phyloP scores from a whole-genome alignment of 2,797 vertebrate genomes.

The Falco columbarius region DNA sequence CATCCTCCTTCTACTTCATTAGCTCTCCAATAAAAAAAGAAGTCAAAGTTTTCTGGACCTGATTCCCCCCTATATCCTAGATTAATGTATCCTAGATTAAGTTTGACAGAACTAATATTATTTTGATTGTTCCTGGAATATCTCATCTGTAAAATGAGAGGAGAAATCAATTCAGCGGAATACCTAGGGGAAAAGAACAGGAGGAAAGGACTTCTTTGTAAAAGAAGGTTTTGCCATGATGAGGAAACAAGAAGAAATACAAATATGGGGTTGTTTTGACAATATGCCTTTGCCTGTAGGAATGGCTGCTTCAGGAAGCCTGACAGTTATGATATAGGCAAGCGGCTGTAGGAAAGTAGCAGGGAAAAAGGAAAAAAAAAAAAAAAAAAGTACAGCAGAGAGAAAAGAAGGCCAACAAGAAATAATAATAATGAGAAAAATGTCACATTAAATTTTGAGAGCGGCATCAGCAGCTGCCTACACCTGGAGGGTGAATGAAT shows the following conservation, averaged over 20 bases:
- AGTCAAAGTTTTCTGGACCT: neutral
- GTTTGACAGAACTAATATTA: constrained; percentile 55
- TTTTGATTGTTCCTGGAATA: constrained; percentile 54
- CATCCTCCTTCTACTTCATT: neutral
- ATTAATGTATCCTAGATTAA: constrained; percentile 47
- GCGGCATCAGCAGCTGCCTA: constrained; percentile 66
- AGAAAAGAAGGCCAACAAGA: constrained; percentile 42
- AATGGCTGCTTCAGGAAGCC: neutral
- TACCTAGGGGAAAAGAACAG: constrained; percentile 11
- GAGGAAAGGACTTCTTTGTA: neutral
- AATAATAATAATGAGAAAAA: constrained; percentile 69
- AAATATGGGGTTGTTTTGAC: neutral
- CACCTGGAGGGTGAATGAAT: constrained; percentile 41
- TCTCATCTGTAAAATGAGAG: constrained; percentile 59
- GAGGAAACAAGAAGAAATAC: neutral
- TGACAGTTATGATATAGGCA: neutral
- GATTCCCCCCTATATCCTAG: constrained; percentile 3
- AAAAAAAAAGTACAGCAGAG: neutral
- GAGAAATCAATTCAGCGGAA: constrained; percentile 40
- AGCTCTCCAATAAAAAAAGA: neutral
- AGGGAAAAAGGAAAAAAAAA: neutral
- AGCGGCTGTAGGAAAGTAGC: neutral
- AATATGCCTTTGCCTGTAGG: neutral
- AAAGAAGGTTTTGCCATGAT: neutral
- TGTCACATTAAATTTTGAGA: constrained; percentile 69